phyloP scores from a whole-genome alignment of 2,888 invertebrate species.

The Baccha elongata region DNA sequence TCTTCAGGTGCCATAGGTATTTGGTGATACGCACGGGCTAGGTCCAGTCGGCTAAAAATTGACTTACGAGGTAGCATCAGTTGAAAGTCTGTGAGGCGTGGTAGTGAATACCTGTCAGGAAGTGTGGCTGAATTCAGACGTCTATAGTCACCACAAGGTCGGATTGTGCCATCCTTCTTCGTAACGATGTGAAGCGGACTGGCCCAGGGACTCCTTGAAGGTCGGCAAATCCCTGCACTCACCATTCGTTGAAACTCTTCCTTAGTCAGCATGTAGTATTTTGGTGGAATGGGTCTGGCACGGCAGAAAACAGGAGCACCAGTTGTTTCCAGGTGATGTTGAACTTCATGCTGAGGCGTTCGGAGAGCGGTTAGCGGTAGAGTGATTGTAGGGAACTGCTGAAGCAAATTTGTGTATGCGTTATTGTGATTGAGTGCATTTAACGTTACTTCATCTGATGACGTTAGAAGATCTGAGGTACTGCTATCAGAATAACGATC shows the following conservation, averaged over 20 bases:
- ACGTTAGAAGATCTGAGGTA: constrained; percentile 13
- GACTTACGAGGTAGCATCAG: constrained; percentile 1
- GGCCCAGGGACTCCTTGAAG: constrained; percentile 4
- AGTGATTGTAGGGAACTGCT: background rate
- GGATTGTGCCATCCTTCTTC: constrained; percentile 2
- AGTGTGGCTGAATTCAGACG: constrained; percentile 4
- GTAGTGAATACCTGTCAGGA: constrained; percentile 12
- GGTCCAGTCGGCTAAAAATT: background rate
- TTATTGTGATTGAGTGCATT: constrained; percentile 12
- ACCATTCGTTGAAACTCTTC: constrained; percentile 21
- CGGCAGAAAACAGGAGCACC: background rate
- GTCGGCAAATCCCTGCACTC: constrained; percentile 10
- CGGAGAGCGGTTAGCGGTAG: background rate
- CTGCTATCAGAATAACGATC: background rate
- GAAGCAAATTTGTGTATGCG: background rate
- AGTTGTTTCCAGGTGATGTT: background rate
- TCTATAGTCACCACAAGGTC: background rate
- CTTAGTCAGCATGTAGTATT: constrained; percentile 12
- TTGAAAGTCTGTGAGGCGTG: constrained; percentile 26
- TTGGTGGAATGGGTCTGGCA: constrained; percentile 26
- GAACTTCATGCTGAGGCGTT: background rate
- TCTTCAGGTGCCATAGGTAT: background rate
- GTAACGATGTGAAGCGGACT: constrained; percentile 9
- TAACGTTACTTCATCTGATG: constrained; percentile 12
- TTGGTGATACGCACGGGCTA: constrained; percentile 3